Conservation (phyloP, 2,797 vertebrate genomes). For the Amphiprion clarkii region DNA sequence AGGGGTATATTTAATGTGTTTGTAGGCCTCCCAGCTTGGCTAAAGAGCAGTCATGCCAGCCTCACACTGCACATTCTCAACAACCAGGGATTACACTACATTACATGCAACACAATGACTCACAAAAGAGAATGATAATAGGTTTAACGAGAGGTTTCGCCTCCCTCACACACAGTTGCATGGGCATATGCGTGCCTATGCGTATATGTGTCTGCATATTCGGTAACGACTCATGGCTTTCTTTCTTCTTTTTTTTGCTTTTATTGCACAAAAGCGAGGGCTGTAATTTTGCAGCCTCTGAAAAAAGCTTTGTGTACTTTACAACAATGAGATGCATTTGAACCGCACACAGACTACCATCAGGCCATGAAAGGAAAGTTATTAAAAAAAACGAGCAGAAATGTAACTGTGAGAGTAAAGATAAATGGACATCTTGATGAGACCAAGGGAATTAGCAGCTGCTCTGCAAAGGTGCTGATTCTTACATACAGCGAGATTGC, state of each 20-base stretch:
- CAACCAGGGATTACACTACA: conserved; percentile 67
- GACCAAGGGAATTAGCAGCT: conserved; percentile 39
- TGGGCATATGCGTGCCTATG: conserved; percentile 15
- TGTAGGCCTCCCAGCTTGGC: conserved; percentile 67
- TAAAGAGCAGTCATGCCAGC: conserved; percentile 59
- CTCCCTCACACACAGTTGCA: conserved; percentile 30
- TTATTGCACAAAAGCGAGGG: conserved; percentile 32
- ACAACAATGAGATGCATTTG: conserved; percentile 37
- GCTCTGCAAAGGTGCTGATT: conserved; percentile 40
- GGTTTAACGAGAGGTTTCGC: conserved; percentile 66
- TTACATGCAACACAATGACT: conserved; percentile 71
- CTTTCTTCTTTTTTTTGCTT: conserved; percentile 39
- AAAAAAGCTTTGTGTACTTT: conserved; percentile 41
- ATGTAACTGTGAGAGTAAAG: conserved; percentile 25
- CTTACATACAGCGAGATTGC: conserved; percentile 9
- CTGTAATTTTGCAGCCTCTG: conserved; percentile 56
- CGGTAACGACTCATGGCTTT: conserved; percentile 49
- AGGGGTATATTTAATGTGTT: conserved; percentile 67
- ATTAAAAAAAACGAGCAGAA: conserved; percentile 37
- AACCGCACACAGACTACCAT: conserved; percentile 49
- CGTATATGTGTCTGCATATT: conserved; percentile 34
- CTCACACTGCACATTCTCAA: conserved; percentile 58
- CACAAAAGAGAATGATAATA: conserved; percentile 70
- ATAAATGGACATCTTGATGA: conserved; percentile 40
- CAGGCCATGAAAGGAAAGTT: conserved; percentile 31